Evolutionary conservation across 2,888 invertebrate genomes (phyloP), one percentile per base, ranked within the genome.

Genomic region (Hemithea aestivaria): DNA sequence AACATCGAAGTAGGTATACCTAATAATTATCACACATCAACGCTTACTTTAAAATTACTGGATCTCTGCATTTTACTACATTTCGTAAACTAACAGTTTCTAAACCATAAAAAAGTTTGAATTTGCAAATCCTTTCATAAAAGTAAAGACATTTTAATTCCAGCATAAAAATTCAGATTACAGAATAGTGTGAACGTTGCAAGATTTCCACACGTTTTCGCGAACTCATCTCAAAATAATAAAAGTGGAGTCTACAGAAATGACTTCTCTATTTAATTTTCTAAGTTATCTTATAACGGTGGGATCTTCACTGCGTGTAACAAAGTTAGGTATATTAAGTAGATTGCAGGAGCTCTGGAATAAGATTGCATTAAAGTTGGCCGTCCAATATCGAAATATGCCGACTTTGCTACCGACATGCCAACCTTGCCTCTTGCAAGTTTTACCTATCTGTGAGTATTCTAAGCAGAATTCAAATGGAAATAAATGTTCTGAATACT

Each of bases 311-410:
- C 35, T 47, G 48, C 48, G 45, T 49, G 38, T 42, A 46, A 44
- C 46, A 43, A 48, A 51, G 44, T 51, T 46, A 51, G 45, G 45
- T 56, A 56, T 56, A 55, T 62, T 60, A 64, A 59, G 48, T 47
- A 65, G 62, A 71, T 72, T 66, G 63, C 60, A 44, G 50, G 45
- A 56, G 58, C 52, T 23, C 50, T 61, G 57, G 65, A 64, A 65
- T 64, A 66, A 60, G 65, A 66, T 63, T 66, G 65, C 68, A 73
- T 73, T 70, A 64, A 73, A 74, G 55, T 67, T 68, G 52, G 62
- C 58, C 62, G 58, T 63, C 58, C 71, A 69, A 73, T 73, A 67
- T 70, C 67, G 65, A 72, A 75, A 75, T 76, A 74, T 71, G 75
- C 69, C 66, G 70, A 71, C 53, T 62, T 54, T 31, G 69, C 66